phyloP scores from a whole-genome alignment of 2,797 vertebrate species.

The Caiman crocodilus region DNA sequence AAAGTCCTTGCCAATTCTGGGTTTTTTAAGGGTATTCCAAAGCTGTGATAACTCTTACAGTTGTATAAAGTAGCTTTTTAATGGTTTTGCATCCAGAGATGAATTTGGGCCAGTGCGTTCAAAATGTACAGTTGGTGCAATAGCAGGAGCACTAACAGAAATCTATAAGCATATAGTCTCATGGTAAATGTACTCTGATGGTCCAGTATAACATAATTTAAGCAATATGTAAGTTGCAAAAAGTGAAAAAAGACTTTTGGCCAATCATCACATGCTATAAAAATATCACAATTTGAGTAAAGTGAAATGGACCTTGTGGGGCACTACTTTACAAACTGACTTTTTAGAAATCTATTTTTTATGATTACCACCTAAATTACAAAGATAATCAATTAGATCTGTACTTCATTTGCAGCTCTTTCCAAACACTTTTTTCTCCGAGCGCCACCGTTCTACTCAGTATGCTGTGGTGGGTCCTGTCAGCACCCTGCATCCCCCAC shows the following conservation, averaged over 20 bases:
- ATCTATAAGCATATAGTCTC: neutral
- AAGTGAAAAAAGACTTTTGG: conserved; percentile 35
- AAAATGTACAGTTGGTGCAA: neutral
- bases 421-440: conserved; percentile 88
- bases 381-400: conserved; percentile 75
- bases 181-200: neutral
- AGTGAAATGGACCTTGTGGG: conserved; percentile 16
- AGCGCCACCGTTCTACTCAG: conserved; percentile 86
- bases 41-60: neutral
- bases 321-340: conserved; percentile 47
- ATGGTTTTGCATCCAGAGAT: neutral
- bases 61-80: neutral
- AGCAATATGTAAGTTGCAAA: conserved; percentile 13
- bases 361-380: conserved; percentile 66
- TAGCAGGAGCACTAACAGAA: neutral
- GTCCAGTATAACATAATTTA: neutral
- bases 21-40: neutral
- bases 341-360: conserved; percentile 52
- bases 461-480: conserved; percentile 93
- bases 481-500: conserved; percentile 86
- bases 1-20: neutral
- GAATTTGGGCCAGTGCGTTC: neutral
- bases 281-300: conserved; percentile 47
- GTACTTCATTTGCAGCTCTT: conserved; percentile 85
- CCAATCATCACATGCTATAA: conserved; percentile 52